Evolutionary conservation across 2,888 invertebrate genomes (phyloP).

Genomic region (Chrysina gloriosa): DNA sequence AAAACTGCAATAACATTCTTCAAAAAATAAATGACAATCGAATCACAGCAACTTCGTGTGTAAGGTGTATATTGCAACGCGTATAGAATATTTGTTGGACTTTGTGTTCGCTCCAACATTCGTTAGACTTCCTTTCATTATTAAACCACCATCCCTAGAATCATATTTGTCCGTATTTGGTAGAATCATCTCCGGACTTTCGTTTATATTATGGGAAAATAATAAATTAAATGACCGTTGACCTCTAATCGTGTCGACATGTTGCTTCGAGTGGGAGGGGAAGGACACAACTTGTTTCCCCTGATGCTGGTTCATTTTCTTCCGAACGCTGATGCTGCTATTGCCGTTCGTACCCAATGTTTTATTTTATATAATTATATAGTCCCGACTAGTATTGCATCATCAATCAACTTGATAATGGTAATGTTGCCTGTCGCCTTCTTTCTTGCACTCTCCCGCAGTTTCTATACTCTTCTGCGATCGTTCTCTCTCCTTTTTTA

Average conservation of each 20-base stretch:
- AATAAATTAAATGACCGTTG: conserved; percentile 63
- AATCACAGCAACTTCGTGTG: no score
- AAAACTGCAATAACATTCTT: no score
- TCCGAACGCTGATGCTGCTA: conserved; percentile 27
- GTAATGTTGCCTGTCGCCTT: conserved; percentile 36
- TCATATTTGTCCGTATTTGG: conserved; percentile 15
- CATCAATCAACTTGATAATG: conserved; percentile 64
- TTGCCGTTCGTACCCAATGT: conserved; percentile 16
- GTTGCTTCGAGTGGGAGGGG: conserved; percentile 59
- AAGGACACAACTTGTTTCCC: conserved; percentile 54
- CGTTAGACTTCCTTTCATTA: no score
- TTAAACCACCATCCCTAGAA: conserved; percentile 1
- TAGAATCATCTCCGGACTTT: conserved; percentile 15
- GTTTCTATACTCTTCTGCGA: neutral
- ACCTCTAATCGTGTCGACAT: conserved; percentile 60
- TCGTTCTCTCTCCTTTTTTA: conserved; percentile 21
- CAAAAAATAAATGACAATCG: no score
- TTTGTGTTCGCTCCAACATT: no score
- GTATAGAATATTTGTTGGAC: no score
- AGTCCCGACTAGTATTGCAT: conserved; percentile 61
- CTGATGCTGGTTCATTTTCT: conserved; percentile 44
- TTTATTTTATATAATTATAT: conserved; percentile 62
- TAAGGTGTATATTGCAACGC: no score
- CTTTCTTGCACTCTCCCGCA: conserved; percentile 60
- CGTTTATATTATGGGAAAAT: conserved; percentile 54